A percentile compares a stretch with the other conserved stretches of the same genome.
These are phyloP conservation scores for Rhimphoctona megacephalus DNA, from an alignment of 2,888 invertebrate species.

Conservation along the genomic window DNA sequence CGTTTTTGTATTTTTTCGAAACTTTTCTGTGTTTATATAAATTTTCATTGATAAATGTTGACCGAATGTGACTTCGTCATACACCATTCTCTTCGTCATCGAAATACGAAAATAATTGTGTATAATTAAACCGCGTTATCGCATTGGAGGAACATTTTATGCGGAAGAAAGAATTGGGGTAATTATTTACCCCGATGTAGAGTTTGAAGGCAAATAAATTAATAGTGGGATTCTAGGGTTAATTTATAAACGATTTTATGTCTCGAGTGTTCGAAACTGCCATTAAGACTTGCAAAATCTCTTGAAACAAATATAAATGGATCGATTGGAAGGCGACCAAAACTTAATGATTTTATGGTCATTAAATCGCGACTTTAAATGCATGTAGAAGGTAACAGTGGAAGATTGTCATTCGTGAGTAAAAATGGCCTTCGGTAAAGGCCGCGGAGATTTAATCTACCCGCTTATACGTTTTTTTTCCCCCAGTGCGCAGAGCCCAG, in stretches of 20 bases:
- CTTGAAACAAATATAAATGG: background rate
- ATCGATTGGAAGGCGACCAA: background rate
- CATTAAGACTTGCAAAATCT: background rate
- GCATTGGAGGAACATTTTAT: too few relatives aligned
- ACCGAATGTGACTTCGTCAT: too few relatives aligned
- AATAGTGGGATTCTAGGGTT: background rate
- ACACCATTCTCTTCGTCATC: too few relatives aligned
- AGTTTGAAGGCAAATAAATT: too few relatives aligned
- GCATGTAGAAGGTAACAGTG: background rate
- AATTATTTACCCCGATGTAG: too few relatives aligned
- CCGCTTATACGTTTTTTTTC: slow-evolving; percentile 33
- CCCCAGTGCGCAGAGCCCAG: slow-evolving; percentile 39
- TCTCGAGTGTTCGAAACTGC: background rate
- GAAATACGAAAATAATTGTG: too few relatives aligned
- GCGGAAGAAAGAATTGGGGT: too few relatives aligned
- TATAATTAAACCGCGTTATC: too few relatives aligned
- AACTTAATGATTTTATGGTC: slow-evolving; percentile 5
- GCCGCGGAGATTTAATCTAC: slow-evolving; percentile 44
- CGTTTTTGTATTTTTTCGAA: too few relatives aligned
- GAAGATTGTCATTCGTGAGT: slow-evolving; percentile 37
- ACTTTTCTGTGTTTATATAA: too few relatives aligned
- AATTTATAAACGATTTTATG: background rate
- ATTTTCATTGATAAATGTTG: too few relatives aligned
- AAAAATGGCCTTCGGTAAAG: slow-evolving; percentile 57
- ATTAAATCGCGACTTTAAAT: slow-evolving; percentile 9